Percentiles rank a stretch among this genome's conserved stretches.
These are phyloP conservation scores for Calliphora vicina DNA, from an alignment of 1,140 invertebrate genomes.

Conservation along the genomic window DNA sequence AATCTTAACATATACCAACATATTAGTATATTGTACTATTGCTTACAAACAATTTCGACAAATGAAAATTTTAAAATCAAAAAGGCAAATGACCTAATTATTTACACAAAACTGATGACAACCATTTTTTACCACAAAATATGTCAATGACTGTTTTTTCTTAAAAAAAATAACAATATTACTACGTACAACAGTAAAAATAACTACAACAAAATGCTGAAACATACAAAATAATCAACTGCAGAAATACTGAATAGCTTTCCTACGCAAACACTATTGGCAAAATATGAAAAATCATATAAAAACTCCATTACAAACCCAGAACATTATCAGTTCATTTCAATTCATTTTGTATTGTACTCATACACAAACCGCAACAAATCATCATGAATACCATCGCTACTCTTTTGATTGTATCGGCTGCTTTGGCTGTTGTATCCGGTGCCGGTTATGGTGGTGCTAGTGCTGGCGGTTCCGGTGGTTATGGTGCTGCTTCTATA, in stretches of 20 bases:
- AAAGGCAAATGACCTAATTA: not conserved
- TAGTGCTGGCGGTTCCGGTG: not conserved
- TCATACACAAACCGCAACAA: not conserved
- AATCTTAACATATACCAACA: too few relatives aligned
- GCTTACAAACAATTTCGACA: too few relatives aligned
- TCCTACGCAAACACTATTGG: not conserved
- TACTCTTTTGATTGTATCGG: not conserved
- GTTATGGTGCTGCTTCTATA: slow-evolving; percentile 22
- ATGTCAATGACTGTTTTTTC: not conserved
- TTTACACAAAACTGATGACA: not conserved
- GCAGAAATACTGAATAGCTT: not conserved
- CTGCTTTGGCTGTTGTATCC: slow-evolving; percentile 38
- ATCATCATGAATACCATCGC: not conserved
- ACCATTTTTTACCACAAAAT: not conserved
- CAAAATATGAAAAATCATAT: not conserved
- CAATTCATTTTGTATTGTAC: not conserved
- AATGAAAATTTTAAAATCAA: too few relatives aligned
- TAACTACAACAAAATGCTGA: not conserved
- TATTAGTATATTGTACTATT: too few relatives aligned
- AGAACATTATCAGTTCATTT: not conserved
- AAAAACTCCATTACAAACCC: not conserved
- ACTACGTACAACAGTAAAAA: not conserved
- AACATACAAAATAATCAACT: not conserved
- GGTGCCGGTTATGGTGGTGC: not conserved
- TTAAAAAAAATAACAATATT: too few relatives aligned